Evolutionary conservation across 2,113 vertebrate genomes (phyloP).

Genomic region (Chrysochloris asiatica): DNA sequence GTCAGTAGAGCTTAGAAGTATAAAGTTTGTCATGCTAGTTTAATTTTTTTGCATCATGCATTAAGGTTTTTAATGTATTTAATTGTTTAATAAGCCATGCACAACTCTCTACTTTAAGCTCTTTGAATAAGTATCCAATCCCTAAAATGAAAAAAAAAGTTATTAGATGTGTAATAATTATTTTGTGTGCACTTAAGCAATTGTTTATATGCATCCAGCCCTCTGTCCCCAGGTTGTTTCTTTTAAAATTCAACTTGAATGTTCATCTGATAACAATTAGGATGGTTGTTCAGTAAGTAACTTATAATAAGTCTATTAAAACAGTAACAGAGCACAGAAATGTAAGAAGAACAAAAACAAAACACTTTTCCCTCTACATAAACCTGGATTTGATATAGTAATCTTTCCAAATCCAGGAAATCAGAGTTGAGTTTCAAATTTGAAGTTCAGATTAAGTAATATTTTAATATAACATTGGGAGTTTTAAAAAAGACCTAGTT

Average conservation of each 20-base stretch:
- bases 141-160: conserved; percentile 20
- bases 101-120: background rate
- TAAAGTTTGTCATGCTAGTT: background rate
- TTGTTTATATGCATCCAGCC: background rate
- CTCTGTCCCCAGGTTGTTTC: background rate
- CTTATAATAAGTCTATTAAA: background rate
- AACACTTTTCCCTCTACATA: conserved; percentile 8
- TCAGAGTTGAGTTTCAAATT: conserved; percentile 10
- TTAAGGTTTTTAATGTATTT: background rate
- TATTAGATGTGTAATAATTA: conserved; percentile 41
- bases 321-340: conserved; percentile 17
- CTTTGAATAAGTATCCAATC: background rate
- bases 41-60: background rate
- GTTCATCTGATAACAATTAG: conserved; percentile 52
- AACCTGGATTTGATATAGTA: background rate
- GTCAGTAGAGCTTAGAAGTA: background rate
- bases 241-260: conserved; percentile 51
- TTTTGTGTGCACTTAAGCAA: conserved; percentile 46
- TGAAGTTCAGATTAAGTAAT: background rate
- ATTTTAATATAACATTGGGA: conserved; percentile 4
- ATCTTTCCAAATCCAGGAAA: background rate
- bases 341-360: background rate
- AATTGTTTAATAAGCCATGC: background rate
- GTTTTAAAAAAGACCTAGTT: background rate
- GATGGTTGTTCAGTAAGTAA: conserved; percentile 52